phyloP scores from a whole-genome alignment of 2,113 vertebrate genomes.

The Malurus cyaneus region DNA sequence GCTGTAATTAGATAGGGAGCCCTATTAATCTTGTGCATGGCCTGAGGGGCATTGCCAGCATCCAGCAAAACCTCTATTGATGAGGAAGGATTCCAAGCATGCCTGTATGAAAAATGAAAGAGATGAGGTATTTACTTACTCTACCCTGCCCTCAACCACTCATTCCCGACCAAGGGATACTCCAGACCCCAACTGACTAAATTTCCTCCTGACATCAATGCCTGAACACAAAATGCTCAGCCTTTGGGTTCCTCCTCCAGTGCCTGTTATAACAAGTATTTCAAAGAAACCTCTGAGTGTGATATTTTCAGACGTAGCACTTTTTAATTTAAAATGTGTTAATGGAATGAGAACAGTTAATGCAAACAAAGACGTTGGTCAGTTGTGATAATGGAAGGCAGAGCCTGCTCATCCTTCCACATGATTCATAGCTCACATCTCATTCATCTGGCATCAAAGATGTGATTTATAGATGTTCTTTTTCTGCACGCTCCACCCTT shows the following conservation, averaged over 20 bases:
- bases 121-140: constrained; percentile 29
- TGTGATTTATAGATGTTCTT: constrained; percentile 17
- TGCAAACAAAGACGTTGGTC: neutral
- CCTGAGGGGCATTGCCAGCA: constrained; percentile 65
- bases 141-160: constrained; percentile 11
- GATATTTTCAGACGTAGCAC: neutral
- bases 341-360: neutral
- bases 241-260: neutral
- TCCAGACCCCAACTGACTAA: neutral
- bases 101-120: constrained; percentile 60
- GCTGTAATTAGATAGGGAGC: constrained; percentile 84
- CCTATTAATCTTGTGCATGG: constrained; percentile 72
- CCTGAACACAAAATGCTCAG: neutral
- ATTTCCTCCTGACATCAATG: neutral
- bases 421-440: constrained; percentile 6
- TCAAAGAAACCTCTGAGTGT: neutral
- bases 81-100: constrained; percentile 69
- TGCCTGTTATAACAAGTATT: neutral
- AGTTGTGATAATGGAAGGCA: constrained; percentile 18
- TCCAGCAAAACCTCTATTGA: constrained; percentile 71
- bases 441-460: constrained; percentile 28
- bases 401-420: neutral
- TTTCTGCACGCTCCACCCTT: neutral
- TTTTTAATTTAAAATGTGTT: neutral
- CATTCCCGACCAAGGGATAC: neutral